Base-by-base conservation (phyloP, 1,140 invertebrate species). In the Cyphomyrmex costatus region DNA sequence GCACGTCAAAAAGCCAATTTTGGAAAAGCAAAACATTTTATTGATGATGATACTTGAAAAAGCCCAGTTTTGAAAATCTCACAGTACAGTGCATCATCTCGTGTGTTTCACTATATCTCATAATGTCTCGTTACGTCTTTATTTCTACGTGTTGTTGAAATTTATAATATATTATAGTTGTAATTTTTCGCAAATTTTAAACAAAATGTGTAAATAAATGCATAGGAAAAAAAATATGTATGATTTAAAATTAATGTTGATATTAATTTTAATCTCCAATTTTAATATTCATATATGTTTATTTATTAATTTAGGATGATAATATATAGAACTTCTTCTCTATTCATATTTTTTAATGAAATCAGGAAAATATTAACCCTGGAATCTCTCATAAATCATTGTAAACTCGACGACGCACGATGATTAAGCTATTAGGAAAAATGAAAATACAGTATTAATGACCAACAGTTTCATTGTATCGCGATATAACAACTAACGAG, bases 1-100 rank as follows among this genome's bases (percentile, higher is more conserved):
- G 33, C 51, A 36, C 16, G 42, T 53, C 30, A 60, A 74, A 74
- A 63, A 73, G 21, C 46, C 56, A 83, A 83, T 73, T 83, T 83
- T 74, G 7, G 4, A 14, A 36, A 60, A 21, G 14, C 6, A 33
- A 74, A 60, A 51, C 21, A 3, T 74, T 61, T 74, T 74, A 74
- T 61, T 83, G 24, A 71, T 46, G 24, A 46, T 74, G 36, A 60
- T 42, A 60, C n/a, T 73, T 53, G 42, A 36, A 49, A 30, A 16
- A 24, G 19, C 49, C 24, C 24, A 33, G 14, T 83, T 83, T 60
- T n/a, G 27, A 46, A 74, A 61, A 60, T 83, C 27, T 73, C 16
- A 49, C 16, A 14, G 24, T 71, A 71, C 12, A 58, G 21, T 42
- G 49, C n/a, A n/a, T n/a, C 33, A 33, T 21, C 27, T 51, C 42